Percentiles rank a stretch among this genome's conserved stretches.
Conservation (phyloP, 2,888 invertebrate species). For the Disparrhopalites patrizii region DNA sequence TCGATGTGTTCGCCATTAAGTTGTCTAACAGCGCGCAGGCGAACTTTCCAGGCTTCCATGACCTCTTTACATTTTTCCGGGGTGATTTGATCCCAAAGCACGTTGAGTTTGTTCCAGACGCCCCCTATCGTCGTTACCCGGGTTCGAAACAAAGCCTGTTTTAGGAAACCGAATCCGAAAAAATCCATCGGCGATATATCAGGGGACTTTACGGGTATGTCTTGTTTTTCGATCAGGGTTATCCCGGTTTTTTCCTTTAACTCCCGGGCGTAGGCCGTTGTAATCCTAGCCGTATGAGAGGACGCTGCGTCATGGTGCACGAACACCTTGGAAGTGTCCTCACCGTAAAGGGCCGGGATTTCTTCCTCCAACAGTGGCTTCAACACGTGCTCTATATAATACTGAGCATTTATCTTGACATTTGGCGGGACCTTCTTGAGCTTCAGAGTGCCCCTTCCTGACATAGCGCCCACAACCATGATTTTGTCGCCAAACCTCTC, state of each 20-base stretch:
- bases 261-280: background rate
- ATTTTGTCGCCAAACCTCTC: slow-evolving; percentile 8
- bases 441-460: slow-evolving; percentile 9
- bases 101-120: background rate
- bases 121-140: background rate
- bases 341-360: slow-evolving; percentile 10
- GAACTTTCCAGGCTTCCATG: background rate
- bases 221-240: background rate
- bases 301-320: slow-evolving; percentile 22
- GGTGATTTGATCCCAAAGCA: background rate
- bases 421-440: slow-evolving; percentile 26
- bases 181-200: slow-evolving; percentile 10
- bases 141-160: background rate
- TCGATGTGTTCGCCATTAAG: slow-evolving; percentile 3
- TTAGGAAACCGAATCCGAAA: background rate
- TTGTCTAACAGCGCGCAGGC: background rate
- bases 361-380: slow-evolving; percentile 13
- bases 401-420: slow-evolving; percentile 19
- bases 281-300: slow-evolving; percentile 7
- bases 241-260: slow-evolving; percentile 15
- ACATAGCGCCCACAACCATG: slow-evolving; percentile 23
- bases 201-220: slow-evolving; percentile 7
- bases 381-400: slow-evolving; percentile 20
- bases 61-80: slow-evolving; percentile 2
- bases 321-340: slow-evolving; percentile 7